Percentiles rank a stretch among this genome's conserved stretches.
Evolutionary conservation across 2,113 vertebrate species (phyloP).

Genomic region (Ceuthmochares aereus): DNA sequence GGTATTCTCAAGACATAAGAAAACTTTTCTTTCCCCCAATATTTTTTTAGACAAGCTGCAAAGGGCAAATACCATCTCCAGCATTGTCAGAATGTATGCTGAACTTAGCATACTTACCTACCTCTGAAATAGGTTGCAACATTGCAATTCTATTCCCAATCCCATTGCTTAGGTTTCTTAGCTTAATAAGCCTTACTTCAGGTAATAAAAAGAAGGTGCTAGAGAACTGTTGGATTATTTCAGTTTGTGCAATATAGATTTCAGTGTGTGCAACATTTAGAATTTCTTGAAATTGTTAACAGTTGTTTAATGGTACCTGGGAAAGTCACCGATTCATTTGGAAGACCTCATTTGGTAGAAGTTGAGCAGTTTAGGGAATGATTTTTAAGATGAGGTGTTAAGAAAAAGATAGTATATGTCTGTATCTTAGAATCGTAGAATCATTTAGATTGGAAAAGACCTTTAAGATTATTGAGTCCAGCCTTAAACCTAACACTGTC

Average conservation of each 20-base stretch:
- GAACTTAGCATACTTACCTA: background rate
- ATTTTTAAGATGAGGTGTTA: background rate
- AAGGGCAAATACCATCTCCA: background rate
- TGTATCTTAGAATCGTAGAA: background rate
- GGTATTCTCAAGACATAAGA: background rate
- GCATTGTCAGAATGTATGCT: background rate
- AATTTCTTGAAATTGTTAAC: background rate
- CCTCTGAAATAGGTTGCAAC: background rate
- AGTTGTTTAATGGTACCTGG: background rate
- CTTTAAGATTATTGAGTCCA: background rate
- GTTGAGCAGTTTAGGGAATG: background rate
- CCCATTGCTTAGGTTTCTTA: background rate
- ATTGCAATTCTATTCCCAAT: background rate
- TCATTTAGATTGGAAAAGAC: background rate
- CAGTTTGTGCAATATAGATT: background rate
- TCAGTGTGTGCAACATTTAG: background rate
- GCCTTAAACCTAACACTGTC: background rate
- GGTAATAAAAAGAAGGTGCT: background rate
- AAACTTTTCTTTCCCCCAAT: accelerated
- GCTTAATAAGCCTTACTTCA: background rate
- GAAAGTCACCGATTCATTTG: background rate
- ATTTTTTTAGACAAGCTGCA: background rate
- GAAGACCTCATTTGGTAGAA: background rate
- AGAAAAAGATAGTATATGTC: background rate
- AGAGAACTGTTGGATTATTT: background rate